A percentile compares a stretch with the other conserved stretches of the same genome.
phyloP scores from a whole-genome alignment of 2,113 vertebrate species.

The Lutjanus erythropterus region DNA sequence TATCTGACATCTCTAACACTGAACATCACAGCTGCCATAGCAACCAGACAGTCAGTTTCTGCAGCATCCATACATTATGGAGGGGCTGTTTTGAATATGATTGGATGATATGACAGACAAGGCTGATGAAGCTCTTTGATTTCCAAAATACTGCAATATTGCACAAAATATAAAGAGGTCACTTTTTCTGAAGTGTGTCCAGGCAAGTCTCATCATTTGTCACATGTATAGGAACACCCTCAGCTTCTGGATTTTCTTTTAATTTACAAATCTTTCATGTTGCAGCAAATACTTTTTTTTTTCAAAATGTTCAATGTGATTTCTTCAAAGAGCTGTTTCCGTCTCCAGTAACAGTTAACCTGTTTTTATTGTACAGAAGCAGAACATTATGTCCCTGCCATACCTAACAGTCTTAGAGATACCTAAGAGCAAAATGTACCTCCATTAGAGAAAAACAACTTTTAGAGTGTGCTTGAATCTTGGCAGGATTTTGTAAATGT shows the following conservation, averaged over 20 bases:
- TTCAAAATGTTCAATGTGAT: background rate
- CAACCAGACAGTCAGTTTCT: conserved; percentile 50
- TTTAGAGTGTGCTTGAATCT: background rate
- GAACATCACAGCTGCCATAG: conserved; percentile 67
- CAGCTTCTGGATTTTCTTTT: background rate
- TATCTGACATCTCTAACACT: conserved; percentile 24
- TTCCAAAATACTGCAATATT: background rate
- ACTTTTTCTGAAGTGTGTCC: background rate
- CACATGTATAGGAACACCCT: background rate
- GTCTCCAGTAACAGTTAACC: too few relatives aligned
- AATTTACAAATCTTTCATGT: background rate
- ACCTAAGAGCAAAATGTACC: conserved; percentile 11
- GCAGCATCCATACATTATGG: conserved; percentile 31
- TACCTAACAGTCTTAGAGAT: too few relatives aligned
- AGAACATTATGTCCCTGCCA: too few relatives aligned
- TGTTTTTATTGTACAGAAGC: too few relatives aligned
- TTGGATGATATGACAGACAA: background rate
- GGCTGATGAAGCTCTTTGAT: background rate
- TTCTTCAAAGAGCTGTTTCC: background rate
- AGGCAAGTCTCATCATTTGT: background rate
- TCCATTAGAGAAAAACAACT: conserved; percentile 19
- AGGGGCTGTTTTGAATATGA: conserved; percentile 4
- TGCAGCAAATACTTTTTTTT: too few relatives aligned
- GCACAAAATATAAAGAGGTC: background rate
- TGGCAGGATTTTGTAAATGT: background rate